Evolutionary conservation across 2,888 invertebrate species (phyloP).

Genomic region (Blastobasis adustella): DNA sequence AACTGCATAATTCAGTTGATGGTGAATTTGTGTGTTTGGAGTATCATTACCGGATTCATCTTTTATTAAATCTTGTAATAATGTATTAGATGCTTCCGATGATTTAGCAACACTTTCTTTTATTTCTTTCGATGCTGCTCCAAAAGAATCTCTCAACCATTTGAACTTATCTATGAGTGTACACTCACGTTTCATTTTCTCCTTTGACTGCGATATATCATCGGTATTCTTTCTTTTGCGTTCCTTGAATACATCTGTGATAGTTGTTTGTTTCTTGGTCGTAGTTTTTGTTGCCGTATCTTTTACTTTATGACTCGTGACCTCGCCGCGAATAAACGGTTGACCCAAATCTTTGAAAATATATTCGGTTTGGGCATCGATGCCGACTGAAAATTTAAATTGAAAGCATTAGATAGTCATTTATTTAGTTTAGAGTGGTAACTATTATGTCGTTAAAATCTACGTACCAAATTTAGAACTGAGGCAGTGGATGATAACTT

Average conservation of each 20-base stretch:
- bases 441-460: constrained; percentile 1
- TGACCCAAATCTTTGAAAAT: constrained; percentile 37
- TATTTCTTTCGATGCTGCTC: constrained; percentile 30
- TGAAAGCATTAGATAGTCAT: neutral
- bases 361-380: constrained; percentile 59
- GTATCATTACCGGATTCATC: too few species aligned
- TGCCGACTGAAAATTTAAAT: constrained; percentile 58
- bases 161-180: constrained; percentile 42
- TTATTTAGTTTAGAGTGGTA: neutral
- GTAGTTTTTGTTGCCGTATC: constrained; percentile 6
- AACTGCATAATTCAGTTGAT: too few species aligned
- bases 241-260: constrained; percentile 38
- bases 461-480: constrained; percentile 74
- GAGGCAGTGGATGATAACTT: constrained; percentile 71
- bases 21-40: too few species aligned
- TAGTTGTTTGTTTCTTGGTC: constrained; percentile 26
- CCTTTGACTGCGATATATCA: constrained; percentile 35
- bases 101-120: constrained; percentile 26
- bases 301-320: neutral
- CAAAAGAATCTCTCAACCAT: constrained; percentile 41
- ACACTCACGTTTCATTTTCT: constrained; percentile 52
- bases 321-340: neutral
- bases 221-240: constrained; percentile 42
- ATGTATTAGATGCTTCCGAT: constrained; percentile 20
- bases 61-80: constrained; percentile 15